Base-by-base conservation (phyloP, 2,888 invertebrate genomes). In the Orthosia gothica region DNA sequence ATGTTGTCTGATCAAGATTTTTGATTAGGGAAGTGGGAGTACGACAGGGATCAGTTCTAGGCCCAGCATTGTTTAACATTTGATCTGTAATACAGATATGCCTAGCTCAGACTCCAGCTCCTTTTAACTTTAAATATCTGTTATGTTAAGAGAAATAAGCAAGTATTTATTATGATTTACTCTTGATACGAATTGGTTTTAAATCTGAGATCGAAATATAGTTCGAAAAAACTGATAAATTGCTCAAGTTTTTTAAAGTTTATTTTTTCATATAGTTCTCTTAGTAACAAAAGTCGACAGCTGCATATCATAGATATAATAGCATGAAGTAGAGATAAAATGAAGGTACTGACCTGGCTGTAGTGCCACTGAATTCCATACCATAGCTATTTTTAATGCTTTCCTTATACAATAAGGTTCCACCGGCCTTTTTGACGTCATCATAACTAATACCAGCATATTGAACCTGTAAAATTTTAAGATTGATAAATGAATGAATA, bases 361-460 rank as follows among this genome's bases (percentile, higher is more conserved):
- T 92, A 15, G 87, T 80, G 15, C 94, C 94, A 75, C 94, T 94
- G 73, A 93, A 94, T 63, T 93, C 93, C 89, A 92, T 91, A 32
- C 92, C 92, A 62, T 86, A 92, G n/a, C 74, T 71, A 50, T 82
- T 82, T 5, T 82, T 73, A 20, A 71, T 32, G 0, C 76, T 55
- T 11, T 79, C 49, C 32, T 76, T 73, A 5, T 73, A 62, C 5
- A 82, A 32, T 26, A 85, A 65, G 0, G 85, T 69, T 18, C 90
- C 91, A 7, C 82, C 82, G 11, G 90, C 90, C 63, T 74, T 90
- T 58, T 89, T 91, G 0, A 88, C 81, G 32, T 92, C 92, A 3
- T 81, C 70, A 4, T 85, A 85, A 61, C 87, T 92, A 9, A 94
- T 63, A 23, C 91, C 92, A 69, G 91, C 91, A 58, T 90, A 94